Evolutionary conservation across 2,797 vertebrate genomes (phyloP).

Genomic region (Ammospiza maritima): DNA sequence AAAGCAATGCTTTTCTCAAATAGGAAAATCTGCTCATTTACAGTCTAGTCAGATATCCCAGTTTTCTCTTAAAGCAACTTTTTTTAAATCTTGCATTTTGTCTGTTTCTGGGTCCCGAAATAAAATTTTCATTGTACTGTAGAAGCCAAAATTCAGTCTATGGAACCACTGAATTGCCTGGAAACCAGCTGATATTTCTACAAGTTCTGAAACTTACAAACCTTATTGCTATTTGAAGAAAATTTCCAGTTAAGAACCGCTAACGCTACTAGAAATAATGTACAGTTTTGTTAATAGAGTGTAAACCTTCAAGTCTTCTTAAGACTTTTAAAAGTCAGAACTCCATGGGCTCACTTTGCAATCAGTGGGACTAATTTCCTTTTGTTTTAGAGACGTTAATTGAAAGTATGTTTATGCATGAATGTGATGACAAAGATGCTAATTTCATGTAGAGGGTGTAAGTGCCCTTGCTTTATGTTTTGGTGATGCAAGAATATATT

Average conservation of each 20-base stretch:
- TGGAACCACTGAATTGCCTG: neutral
- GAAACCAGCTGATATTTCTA: neutral
- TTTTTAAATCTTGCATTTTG: neutral
- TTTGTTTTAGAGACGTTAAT: neutral
- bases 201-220: neutral
- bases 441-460: neutral
- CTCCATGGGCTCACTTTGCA: neutral
- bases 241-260: neutral
- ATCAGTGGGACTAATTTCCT: neutral
- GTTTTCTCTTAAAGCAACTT: neutral
- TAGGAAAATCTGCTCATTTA: neutral
- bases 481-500: neutral
- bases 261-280: neutral
- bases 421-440: neutral
- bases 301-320: neutral
- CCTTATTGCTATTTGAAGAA: neutral
- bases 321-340: neutral
- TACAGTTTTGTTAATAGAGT: neutral
- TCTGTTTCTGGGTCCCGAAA: neutral
- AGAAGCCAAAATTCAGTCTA: neutral
- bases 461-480: neutral
- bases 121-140: neutral
- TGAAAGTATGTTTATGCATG: neutral
- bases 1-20: neutral
- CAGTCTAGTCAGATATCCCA: neutral